phyloP scores from a whole-genome alignment of 2,797 vertebrate species.

The Pogonophryne albipinna region DNA sequence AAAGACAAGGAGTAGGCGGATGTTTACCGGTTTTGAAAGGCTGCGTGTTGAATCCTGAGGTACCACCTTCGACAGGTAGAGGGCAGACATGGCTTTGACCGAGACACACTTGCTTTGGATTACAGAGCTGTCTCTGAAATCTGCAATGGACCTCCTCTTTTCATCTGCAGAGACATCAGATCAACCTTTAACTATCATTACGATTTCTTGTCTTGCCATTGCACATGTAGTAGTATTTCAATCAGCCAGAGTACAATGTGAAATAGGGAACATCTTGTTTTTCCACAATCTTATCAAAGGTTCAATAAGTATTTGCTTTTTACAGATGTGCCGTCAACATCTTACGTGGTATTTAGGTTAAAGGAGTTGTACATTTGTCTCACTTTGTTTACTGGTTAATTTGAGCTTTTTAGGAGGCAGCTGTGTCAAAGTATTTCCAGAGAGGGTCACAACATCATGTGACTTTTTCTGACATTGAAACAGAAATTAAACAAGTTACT shows the following conservation, averaged over 20 bases:
- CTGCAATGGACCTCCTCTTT: constrained; percentile 77
- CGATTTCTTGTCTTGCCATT: too few relatives aligned
- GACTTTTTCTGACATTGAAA: background rate
- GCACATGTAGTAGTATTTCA: too few relatives aligned
- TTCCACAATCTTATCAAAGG: background rate
- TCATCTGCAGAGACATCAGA: constrained; percentile 82
- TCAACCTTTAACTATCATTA: too few relatives aligned
- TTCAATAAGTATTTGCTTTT: background rate
- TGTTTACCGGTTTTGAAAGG: constrained; percentile 81
- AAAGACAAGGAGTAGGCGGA: background rate
- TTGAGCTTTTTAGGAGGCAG: background rate
- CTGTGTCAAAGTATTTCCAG: constrained; percentile 12
- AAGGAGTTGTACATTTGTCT: background rate
- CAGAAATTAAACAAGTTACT: background rate
- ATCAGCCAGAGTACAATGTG: too few relatives aligned
- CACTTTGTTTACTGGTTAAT: constrained; percentile 1
- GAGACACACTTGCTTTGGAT: constrained; percentile 74
- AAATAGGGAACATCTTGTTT: too few relatives aligned
- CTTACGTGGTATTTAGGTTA: background rate
- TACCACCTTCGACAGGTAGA: constrained; percentile 85
- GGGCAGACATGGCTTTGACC: constrained; percentile 88
- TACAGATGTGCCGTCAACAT: background rate
- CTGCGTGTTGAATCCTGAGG: constrained; percentile 67
- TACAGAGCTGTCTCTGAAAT: constrained; percentile 73
- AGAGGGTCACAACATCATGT: background rate